These are phyloP conservation scores for Bothrops jararaca DNA, from an alignment of 2,113 vertebrate species.

Conservation along the genomic window DNA sequence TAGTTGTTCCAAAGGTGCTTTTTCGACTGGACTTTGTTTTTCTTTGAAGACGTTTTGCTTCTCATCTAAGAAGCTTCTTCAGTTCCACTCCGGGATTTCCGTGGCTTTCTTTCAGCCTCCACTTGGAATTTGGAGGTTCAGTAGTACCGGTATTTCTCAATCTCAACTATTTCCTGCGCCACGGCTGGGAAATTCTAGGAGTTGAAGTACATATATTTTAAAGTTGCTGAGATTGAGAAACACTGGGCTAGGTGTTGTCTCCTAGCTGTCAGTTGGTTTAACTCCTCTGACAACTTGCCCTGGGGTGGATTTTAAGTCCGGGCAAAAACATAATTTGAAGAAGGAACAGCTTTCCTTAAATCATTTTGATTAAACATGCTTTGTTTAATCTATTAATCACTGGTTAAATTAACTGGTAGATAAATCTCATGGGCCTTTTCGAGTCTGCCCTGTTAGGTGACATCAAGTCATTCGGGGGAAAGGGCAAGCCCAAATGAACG, in stretches of 20 bases:
- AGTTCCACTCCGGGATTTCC: background rate
- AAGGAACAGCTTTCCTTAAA: background rate
- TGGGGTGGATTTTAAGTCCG: background rate
- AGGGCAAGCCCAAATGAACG: background rate
- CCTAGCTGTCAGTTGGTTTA: background rate
- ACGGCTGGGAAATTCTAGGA: background rate
- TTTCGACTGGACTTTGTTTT: background rate
- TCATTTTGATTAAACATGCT: background rate
- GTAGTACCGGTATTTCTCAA: background rate
- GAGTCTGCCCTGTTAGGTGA: background rate
- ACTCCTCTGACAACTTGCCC: background rate
- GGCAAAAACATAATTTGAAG: background rate
- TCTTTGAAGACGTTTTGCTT: too few relatives aligned
- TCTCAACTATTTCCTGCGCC: background rate
- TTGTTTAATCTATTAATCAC: background rate
- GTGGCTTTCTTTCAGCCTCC: background rate
- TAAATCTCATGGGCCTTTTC: background rate
- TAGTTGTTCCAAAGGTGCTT: background rate
- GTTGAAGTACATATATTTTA: background rate
- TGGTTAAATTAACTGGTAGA: background rate
- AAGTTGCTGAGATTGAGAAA: background rate
- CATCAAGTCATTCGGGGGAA: background rate
- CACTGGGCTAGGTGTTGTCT: background rate
- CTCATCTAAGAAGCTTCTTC: background rate
- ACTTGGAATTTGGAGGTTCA: background rate